Conservation (phyloP, 2,888 invertebrate genomes). For the Alentia gelatinosa region DNA sequence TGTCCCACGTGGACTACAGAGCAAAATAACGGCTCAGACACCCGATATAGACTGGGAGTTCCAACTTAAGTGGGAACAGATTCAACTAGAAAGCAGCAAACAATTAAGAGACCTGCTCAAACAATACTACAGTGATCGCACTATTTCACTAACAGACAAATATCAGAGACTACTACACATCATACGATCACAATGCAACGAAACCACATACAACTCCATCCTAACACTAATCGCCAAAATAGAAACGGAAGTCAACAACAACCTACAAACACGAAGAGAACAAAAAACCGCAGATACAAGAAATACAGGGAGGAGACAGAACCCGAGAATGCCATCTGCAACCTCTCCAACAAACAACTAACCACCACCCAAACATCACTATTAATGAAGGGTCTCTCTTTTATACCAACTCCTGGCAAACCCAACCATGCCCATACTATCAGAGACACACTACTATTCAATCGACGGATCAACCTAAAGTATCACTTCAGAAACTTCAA, state of each 20-base stretch:
- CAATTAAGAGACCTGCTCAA: not conserved
- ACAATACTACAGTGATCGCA: not conserved
- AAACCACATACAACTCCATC: not conserved
- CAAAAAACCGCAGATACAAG: not conserved
- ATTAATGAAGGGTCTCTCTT: not conserved
- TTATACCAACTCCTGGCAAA: not conserved
- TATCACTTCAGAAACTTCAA: not conserved
- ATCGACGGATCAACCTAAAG: not conserved
- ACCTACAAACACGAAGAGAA: not conserved
- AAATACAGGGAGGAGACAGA: not conserved
- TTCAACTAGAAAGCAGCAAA: not conserved
- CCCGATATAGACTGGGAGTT: not conserved
- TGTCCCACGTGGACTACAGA: not conserved
- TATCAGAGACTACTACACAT: not conserved
- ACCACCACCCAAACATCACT: not conserved
- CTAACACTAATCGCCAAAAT: not conserved
- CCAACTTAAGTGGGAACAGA: not conserved
- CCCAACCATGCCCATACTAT: not conserved
- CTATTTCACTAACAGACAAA: not conserved
- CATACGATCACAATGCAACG: not conserved
- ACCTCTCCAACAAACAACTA: not conserved
- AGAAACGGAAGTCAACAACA: not conserved
- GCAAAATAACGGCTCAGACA: too few species aligned
- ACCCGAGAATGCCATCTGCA: too few species aligned
- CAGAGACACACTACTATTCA: not conserved